These are phyloP conservation scores for Drosophila repleta DNA, from an alignment of 1,140 invertebrate genomes.

Conservation along the genomic window DNA sequence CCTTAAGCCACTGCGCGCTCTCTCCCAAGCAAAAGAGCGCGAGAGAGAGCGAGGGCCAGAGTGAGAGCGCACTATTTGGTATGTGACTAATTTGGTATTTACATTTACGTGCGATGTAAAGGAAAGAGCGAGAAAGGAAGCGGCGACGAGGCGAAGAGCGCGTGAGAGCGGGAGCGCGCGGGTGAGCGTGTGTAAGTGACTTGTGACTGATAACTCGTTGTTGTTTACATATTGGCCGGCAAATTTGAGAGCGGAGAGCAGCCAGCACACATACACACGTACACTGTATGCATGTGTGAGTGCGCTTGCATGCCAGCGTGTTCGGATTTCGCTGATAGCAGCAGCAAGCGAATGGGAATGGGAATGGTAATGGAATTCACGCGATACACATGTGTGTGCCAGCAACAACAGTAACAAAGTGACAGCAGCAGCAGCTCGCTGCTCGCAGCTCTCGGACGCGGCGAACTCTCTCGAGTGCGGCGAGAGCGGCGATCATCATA, in stretches of 20 bases:
- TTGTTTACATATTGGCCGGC: slow-evolving; percentile 79
- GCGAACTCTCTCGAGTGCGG: slow-evolving; percentile 32
- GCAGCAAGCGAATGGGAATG: slow-evolving; percentile 30
- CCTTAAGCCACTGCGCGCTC: background rate
- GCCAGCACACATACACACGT: slow-evolving; percentile 19
- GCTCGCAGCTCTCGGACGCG: slow-evolving; percentile 15
- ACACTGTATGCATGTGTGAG: slow-evolving; percentile 9
- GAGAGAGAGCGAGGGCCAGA: background rate
- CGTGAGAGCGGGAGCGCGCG: slow-evolving; percentile 9
- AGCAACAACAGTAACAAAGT: slow-evolving; percentile 15
- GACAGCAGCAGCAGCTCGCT: slow-evolving; percentile 15
- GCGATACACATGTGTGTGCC: slow-evolving; percentile 69
- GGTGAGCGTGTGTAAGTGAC: slow-evolving; percentile 19
- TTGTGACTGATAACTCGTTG: slow-evolving; percentile 63
- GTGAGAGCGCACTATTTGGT: background rate
- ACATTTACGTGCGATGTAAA: slow-evolving; percentile 20
- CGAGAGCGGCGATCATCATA: slow-evolving; percentile 50
- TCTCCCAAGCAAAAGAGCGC: background rate
- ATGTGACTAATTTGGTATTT: slow-evolving; percentile 42
- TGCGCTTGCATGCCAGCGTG: slow-evolving; percentile 53
- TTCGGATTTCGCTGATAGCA: slow-evolving; percentile 69
- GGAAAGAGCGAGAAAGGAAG: slow-evolving; percentile 2
- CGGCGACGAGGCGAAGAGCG: background rate
- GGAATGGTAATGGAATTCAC: slow-evolving; percentile 64
- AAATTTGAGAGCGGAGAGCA: slow-evolving; percentile 49